Conservation (phyloP, 2,797 vertebrate genomes). For the Sebastes wilsoni region DNA sequence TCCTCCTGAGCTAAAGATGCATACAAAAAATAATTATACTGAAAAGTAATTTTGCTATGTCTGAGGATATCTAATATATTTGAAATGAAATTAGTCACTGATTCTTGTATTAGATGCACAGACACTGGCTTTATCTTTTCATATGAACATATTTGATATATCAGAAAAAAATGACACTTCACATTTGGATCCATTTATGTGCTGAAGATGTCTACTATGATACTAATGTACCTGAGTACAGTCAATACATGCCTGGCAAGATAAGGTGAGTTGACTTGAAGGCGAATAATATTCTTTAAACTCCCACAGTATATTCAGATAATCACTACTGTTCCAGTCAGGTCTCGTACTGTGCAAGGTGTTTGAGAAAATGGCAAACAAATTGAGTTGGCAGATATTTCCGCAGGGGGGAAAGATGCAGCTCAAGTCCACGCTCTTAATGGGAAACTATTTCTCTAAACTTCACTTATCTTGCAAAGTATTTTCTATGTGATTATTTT, state of each 20-base stretch:
- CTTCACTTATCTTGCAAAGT: neutral
- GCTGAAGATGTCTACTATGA: neutral
- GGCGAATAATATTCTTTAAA: conserved; percentile 1
- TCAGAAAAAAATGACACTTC: neutral
- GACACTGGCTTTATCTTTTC: neutral
- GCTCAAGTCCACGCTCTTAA: neutral
- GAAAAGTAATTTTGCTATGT: neutral
- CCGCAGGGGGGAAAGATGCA: conserved; percentile 7
- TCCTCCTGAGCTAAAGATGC: neutral
- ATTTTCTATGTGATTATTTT: neutral
- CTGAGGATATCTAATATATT: neutral
- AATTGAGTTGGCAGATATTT: conserved; percentile 42
- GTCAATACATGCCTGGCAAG: neutral
- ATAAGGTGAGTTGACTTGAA: neutral
- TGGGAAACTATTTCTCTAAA: neutral
- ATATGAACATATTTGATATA: neutral
- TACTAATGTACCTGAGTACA: neutral
- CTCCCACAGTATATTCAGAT: conserved; percentile 2
- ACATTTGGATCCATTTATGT: neutral
- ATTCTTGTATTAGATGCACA: neutral
- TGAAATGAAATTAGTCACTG: conserved; percentile 15
- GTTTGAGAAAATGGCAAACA: conserved; percentile 39
- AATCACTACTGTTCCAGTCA: neutral
- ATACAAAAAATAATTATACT: neutral
- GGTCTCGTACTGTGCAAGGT: conserved; percentile 1